These are phyloP conservation scores for Atractosteus spatula DNA, from an alignment of 2,113 vertebrate species.

Conservation along the genomic window DNA sequence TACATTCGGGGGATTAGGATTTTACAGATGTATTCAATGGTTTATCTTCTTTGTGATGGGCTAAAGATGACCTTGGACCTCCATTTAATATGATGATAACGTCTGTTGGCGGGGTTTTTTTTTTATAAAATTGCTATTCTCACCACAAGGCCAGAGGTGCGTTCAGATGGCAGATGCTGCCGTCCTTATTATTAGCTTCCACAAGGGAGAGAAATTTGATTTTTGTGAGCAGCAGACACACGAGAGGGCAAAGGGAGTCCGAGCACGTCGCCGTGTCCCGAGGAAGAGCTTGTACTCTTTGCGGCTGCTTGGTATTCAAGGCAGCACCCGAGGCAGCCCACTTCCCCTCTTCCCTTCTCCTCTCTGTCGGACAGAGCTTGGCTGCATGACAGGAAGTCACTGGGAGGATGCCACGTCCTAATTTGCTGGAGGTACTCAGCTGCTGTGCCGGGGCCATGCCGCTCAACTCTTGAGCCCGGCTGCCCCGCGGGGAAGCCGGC, in stretches of 20 bases:
- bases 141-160: too few relatives aligned
- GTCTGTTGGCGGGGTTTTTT: too few relatives aligned
- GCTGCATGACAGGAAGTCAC: conserved; percentile 19
- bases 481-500: conserved; percentile 23
- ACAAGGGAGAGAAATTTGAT: neutral
- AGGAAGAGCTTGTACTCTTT: conserved; percentile 17
- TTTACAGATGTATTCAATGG: too few relatives aligned
- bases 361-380: conserved; percentile 6
- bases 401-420: conserved; percentile 12
- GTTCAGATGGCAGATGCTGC: too few relatives aligned
- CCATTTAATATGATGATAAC: too few relatives aligned
- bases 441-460: conserved; percentile 30
- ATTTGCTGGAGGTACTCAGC: conserved; percentile 45
- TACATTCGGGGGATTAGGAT: too few relatives aligned
- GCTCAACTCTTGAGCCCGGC: conserved; percentile 35
- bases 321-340: neutral
- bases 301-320: conserved; percentile 4
- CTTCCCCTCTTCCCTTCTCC: conserved; percentile 10
- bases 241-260: conserved; percentile 18
- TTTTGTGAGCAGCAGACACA: neutral
- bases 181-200: too few relatives aligned
- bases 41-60: too few relatives aligned
- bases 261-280: fast-evolving
- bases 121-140: too few relatives aligned
- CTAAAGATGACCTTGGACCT: too few relatives aligned